These are phyloP conservation scores for Drosophila merina DNA, from an alignment of 2,888 invertebrate genomes.

Conservation along the genomic window DNA sequence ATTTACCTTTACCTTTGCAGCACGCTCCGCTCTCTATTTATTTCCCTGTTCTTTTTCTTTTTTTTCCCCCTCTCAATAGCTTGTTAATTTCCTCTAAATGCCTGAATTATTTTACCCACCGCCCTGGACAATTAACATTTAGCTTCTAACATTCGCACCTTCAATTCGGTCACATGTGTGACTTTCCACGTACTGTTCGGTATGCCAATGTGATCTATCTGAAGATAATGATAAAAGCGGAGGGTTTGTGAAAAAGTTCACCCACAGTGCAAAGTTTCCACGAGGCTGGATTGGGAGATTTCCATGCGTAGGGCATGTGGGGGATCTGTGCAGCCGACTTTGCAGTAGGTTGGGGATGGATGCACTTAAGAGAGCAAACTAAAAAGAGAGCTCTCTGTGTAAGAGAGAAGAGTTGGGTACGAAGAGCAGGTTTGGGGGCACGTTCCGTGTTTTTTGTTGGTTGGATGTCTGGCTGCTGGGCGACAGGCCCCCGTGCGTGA, in stretches of 20 bases:
- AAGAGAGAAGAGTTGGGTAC: constrained; percentile 35
- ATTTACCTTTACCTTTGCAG: constrained; percentile 21
- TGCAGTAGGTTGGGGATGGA: constrained; percentile 23
- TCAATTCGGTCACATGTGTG: constrained; percentile 58
- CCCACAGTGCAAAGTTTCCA: constrained; percentile 26
- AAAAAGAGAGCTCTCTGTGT: constrained; percentile 5
- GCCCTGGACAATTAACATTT: constrained; percentile 49
- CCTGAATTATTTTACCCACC: constrained; percentile 21
- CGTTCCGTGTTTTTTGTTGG: constrained; percentile 48
- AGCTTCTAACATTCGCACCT: constrained; percentile 57
- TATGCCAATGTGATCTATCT: constrained; percentile 20
- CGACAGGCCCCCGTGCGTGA: constrained; percentile 79
- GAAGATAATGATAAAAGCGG: constrained; percentile 23
- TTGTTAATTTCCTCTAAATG: constrained; percentile 35
- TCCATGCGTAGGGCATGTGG: constrained; percentile 18
- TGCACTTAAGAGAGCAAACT: constrained; percentile 61
- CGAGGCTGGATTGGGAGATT: not conserved
- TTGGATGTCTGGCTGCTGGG: constrained; percentile 39
- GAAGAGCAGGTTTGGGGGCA: constrained; percentile 65
- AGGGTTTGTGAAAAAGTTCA: constrained; percentile 2
- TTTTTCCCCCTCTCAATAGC: not conserved
- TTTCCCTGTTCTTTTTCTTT: not conserved
- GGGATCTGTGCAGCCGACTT: not conserved
- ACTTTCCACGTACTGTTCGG: constrained; percentile 47
- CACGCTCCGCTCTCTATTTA: not conserved